Percentiles rank a stretch among this genome's conserved stretches.
Conservation (phyloP, 2,113 vertebrate species). For the Sebastes schlegelii region DNA sequence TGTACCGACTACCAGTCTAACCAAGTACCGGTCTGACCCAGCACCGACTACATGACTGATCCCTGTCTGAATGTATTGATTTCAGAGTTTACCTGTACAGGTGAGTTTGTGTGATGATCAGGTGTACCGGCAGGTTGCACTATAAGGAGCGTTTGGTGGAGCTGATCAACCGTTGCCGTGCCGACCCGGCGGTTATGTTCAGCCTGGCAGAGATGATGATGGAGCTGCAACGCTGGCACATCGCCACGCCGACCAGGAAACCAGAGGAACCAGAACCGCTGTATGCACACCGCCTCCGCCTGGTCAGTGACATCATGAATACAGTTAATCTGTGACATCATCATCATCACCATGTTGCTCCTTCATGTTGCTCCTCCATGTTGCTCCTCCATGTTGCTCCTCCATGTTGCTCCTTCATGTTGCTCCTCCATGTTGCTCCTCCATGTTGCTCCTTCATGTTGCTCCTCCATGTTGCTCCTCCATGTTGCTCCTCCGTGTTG, state of each 20-base stretch:
- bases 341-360: background rate
- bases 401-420: too few species aligned
- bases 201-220: constrained; percentile 62
- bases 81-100: background rate
- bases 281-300: constrained; percentile 70
- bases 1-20: too few species aligned
- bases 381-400: too few species aligned
- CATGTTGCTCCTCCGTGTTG: too few species aligned
- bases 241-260: constrained; percentile 59
- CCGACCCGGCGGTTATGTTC: constrained; percentile 79
- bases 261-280: constrained; percentile 59
- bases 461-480: too few species aligned
- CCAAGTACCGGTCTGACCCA: background rate
- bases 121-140: constrained; percentile 70
- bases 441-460: too few species aligned
- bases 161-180: constrained; percentile 71
- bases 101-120: background rate
- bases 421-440: too few species aligned
- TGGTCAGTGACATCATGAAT: constrained; percentile 63
- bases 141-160: constrained; percentile 84
- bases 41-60: background rate
- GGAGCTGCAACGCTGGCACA: constrained; percentile 77
- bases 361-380: too few species aligned
- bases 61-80: background rate
- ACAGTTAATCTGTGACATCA: background rate